These are phyloP conservation scores for Phrynocephalus guinanensis DNA, from an alignment of 2,797 vertebrate genomes.

Conservation along the genomic window DNA sequence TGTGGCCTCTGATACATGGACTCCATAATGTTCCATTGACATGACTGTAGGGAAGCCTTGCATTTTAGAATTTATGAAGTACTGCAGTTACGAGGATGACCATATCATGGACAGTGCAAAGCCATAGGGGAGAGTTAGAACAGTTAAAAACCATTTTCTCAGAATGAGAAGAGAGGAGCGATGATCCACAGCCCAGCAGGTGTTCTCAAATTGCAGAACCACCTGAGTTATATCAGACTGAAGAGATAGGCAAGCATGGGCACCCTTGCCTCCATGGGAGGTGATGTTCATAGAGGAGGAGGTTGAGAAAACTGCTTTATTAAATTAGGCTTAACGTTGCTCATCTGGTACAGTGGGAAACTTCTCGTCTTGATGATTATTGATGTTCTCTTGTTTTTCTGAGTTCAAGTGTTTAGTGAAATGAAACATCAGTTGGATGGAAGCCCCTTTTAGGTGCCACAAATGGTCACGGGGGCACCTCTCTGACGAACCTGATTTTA, in stretches of 20 bases:
- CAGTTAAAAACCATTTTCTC: neutral
- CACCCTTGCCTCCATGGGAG: neutral
- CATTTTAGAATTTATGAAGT: neutral
- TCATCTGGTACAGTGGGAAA: neutral
- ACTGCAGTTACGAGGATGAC: no score
- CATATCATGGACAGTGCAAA: no score
- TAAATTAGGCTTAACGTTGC: neutral
- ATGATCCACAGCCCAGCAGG: neutral
- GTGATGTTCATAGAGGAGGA: neutral
- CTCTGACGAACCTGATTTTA: neutral
- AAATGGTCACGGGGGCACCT: no score
- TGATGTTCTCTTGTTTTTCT: neutral
- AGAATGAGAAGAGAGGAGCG: neutral
- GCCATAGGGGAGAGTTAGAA: no score
- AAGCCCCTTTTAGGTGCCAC: neutral
- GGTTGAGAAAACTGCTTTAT: neutral
- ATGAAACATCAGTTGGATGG: conserved; percentile 34
- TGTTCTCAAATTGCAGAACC: neutral
- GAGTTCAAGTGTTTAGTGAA: conserved; percentile 29
- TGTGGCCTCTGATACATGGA: no score
- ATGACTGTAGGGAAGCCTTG: neutral
- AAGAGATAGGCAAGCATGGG: neutral
- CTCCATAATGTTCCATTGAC: neutral
- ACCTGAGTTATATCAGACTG: neutral
- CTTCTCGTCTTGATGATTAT: neutral